Percentiles rank a stretch among this genome's conserved stretches.
Evolutionary conservation across 2,797 vertebrate genomes (phyloP).

Genomic region (Hypotaenidia okinawae): DNA sequence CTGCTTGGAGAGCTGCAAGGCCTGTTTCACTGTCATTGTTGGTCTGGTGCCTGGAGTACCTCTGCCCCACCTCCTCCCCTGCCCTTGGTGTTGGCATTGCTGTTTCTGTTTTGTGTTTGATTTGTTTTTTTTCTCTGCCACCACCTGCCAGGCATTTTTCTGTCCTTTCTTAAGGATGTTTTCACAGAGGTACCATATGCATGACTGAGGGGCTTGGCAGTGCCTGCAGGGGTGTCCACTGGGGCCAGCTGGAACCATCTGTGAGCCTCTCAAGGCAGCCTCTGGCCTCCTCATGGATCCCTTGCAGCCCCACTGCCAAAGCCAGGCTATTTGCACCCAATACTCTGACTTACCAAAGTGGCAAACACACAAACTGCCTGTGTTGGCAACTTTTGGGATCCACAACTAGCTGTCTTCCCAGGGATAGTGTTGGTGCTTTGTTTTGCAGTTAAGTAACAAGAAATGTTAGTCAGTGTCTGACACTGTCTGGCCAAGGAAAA

Average conservation of each 20-base stretch:
- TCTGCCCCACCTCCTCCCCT: background rate
- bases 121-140: accelerated
- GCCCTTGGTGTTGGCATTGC: background rate
- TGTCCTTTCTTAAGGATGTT: background rate
- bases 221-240: background rate
- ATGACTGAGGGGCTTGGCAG: accelerated
- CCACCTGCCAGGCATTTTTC: background rate
- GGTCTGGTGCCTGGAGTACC: background rate
- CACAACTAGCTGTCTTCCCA: background rate
- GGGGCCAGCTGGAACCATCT: background rate
- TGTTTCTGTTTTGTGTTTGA: background rate
- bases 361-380: background rate
- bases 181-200: accelerated
- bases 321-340: background rate
- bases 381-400: background rate
- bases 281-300: background rate
- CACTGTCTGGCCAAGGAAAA: background rate
- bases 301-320: accelerated
- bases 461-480: background rate
- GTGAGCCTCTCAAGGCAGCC: accelerated
- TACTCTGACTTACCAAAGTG: background rate
- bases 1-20: background rate
- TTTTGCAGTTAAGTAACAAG: background rate
- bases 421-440: background rate
- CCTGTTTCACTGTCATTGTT: too few species aligned